Evolutionary conservation across 2,888 invertebrate species (phyloP), one percentile per base, ranked within the genome.

Genomic region (Vesta saturnalis): DNA sequence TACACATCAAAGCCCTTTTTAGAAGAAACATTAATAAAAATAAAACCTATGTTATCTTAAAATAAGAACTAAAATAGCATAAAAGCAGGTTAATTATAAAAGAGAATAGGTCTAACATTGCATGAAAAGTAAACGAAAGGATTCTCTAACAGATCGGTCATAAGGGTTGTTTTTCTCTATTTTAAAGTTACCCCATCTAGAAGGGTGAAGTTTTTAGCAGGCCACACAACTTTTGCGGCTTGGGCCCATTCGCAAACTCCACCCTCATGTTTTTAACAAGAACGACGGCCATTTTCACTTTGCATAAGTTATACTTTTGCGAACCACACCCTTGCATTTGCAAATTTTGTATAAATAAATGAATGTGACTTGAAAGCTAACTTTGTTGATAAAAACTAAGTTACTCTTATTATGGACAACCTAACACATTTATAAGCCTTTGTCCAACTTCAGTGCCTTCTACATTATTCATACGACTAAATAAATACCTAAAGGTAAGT

Each of bases 191-290:
- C 70, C 70, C 71, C 70, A 72, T 72, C 69, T 76, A 73, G 69
- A 70, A 73, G 78, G 80, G 80, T 77, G 78, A 82, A 83, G 82
- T 83, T 84, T 84, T 84, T 82, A 79, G 81, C 81, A 78, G 80
- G 80, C 82, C 82, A 81, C 81, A 83, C 82, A 83, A 83, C 83
- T 83, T 83, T 83, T 84, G 83, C 77, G 83, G 83, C 82, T 82
- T 81, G 78, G 81, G 77, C 80, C 81, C 82, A 77, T 77, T 77
- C 81, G 74, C 75, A 78, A 79, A 80, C 82, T 82, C 83, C 83
- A 82, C 83, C 83, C 81, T 81, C 82, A 79, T 81, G 81, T 83
- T 84, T 83, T 82, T 82, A 83, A 78, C 79, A 80, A 79, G 76
- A 73, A 74, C 76, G 83, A 79, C 83, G 83, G 78, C 78, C 78